Conservation (phyloP, 2,113 vertebrate species). For the Neolamprologus brichardi region DNA sequence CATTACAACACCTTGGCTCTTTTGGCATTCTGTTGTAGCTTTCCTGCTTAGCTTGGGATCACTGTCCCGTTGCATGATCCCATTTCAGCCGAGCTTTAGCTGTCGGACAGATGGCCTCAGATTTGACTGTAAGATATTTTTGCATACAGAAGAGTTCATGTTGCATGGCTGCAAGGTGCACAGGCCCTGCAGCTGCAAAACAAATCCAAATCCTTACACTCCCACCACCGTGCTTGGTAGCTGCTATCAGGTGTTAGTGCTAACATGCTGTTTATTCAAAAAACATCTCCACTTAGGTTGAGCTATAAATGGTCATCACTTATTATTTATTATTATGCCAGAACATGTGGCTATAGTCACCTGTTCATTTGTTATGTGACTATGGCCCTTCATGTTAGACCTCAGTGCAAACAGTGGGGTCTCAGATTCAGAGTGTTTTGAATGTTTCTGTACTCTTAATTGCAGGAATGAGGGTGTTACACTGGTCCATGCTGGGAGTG, state of each 20-base stretch:
- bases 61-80: background rate
- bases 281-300: background rate
- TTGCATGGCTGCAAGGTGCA: background rate
- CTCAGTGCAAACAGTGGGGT: background rate
- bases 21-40: background rate
- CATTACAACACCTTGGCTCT: background rate
- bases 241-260: background rate
- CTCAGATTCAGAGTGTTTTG: background rate
- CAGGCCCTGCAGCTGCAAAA: background rate
- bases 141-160: background rate
- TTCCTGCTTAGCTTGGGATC: background rate
- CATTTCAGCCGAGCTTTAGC: background rate
- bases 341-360: background rate
- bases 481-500: constrained; percentile 50
- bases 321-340: background rate
- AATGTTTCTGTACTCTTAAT: background rate
- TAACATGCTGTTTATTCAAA: background rate
- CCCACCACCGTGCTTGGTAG: background rate
- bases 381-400: background rate
- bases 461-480: constrained; percentile 38
- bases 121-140: background rate
- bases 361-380: background rate
- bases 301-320: background rate
- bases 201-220: background rate
- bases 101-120: background rate